Conservation (phyloP, 2,888 invertebrate genomes). For the Sesamia inferens region DNA sequence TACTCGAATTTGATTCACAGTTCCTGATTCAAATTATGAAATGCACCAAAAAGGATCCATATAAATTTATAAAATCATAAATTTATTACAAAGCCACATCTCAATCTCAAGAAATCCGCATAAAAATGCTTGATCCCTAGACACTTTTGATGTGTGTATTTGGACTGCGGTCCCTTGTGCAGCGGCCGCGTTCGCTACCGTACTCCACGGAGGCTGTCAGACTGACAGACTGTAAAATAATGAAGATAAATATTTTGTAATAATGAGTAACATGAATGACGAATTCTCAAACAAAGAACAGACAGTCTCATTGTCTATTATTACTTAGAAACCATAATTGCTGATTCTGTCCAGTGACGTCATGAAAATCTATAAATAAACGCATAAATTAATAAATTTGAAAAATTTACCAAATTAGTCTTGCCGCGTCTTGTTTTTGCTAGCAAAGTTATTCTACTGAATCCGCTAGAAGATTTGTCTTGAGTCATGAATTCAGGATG, state of each 20-base stretch:
- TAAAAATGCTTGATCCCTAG: too few species aligned
- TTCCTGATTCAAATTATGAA: too few species aligned
- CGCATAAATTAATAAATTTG: constrained; percentile 27
- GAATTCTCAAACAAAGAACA: constrained; percentile 32
- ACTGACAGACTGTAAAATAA: neutral
- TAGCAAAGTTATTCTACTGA: constrained; percentile 8
- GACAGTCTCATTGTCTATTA: neutral
- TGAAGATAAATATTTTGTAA: neutral
- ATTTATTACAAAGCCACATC: too few species aligned
- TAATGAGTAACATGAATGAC: constrained; percentile 13
- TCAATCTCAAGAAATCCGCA: too few species aligned
- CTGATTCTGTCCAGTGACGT: constrained; percentile 26
- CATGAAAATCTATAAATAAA: constrained; percentile 7
- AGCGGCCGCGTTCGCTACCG: too few species aligned
- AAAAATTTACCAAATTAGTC: constrained; percentile 39
- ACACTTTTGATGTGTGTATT: too few species aligned
- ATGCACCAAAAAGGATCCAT: too few species aligned
- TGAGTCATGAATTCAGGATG: neutral
- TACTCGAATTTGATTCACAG: too few species aligned
- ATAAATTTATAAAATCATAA: too few species aligned
- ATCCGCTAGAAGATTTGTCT: constrained; percentile 16
- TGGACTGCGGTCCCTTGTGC: too few species aligned
- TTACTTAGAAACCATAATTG: neutral
- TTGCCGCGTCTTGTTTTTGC: constrained; percentile 30
- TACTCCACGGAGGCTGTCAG: constrained; percentile 19